A percentile compares a stretch with the other conserved stretches of the same genome.
Conservation (phyloP, 2,888 invertebrate genomes). For the Aspidiotus rigidus region DNA sequence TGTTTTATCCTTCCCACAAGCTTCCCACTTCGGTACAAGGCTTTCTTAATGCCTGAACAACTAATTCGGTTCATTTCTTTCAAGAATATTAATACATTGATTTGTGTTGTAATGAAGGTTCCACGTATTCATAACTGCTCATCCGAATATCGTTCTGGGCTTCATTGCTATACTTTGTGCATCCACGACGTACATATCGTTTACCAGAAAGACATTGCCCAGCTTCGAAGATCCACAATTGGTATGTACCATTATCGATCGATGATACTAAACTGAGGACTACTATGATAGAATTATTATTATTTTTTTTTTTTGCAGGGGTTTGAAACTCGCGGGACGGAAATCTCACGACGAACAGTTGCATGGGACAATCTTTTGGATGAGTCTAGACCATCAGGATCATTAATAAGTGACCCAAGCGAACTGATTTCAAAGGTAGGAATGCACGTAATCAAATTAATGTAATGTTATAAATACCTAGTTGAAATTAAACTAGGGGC, state of each 20-base stretch:
- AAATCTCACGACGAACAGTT: conserved; percentile 64
- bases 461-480: no score
- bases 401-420: conserved; percentile 60
- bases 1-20: no score
- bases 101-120: conserved; percentile 10
- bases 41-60: no score
- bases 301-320: conserved; percentile 50
- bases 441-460: background rate
- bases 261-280: background rate
- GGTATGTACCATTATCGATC: background rate
- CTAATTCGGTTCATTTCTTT: no score
- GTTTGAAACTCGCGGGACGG: conserved; percentile 85
- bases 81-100: no score
- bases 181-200: conserved; percentile 8
- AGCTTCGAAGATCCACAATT: conserved; percentile 28
- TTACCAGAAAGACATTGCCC: conserved; percentile 19
- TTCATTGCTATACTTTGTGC: conserved; percentile 8
- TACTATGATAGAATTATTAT: background rate
- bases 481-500: no score
- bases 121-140: background rate
- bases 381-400: conserved; percentile 59
- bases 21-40: no score
- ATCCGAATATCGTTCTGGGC: conserved; percentile 12
- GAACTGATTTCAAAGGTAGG: conserved; percentile 33
- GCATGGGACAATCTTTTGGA: conserved; percentile 78